Evolutionary conservation across 2,113 vertebrate genomes (phyloP).

Genomic region (Camelus bactrianus): DNA sequence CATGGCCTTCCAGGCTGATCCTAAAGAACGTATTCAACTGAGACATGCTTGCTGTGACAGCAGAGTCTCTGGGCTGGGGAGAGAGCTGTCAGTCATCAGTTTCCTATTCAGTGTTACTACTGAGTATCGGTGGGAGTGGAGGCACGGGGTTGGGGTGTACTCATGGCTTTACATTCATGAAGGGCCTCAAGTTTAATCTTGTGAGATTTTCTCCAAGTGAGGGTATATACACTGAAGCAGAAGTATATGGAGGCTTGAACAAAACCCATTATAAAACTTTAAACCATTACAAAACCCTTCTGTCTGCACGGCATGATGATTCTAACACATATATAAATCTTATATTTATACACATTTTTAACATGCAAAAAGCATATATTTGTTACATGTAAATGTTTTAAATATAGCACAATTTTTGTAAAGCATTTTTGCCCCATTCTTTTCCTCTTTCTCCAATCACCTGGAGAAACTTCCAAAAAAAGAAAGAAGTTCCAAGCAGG

Average conservation of each 20-base stretch:
- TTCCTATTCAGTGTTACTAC: background rate
- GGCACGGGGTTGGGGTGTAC: background rate
- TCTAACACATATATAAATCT: background rate
- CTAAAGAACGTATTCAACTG: background rate
- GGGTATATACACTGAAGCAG: background rate
- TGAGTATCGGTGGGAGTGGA: background rate
- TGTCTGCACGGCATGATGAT: background rate
- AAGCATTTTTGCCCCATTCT: background rate
- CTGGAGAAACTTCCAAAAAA: background rate
- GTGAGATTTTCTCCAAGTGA: background rate
- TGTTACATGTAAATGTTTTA: background rate
- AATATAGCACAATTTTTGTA: background rate
- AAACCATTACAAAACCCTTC: background rate
- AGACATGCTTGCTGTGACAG: background rate
- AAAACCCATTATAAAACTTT: background rate
- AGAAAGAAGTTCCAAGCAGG: background rate
- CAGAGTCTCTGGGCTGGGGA: background rate
- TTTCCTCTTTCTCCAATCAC: background rate
- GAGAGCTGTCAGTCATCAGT: background rate
- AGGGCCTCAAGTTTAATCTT: background rate
- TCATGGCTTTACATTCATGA: background rate
- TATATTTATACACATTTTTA: conserved; percentile 16
- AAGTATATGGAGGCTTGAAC: background rate
- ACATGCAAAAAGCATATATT: background rate
- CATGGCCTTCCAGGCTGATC: background rate